Conservation (phyloP, 2,113 vertebrate species). For the Lamprotornis superbus region DNA sequence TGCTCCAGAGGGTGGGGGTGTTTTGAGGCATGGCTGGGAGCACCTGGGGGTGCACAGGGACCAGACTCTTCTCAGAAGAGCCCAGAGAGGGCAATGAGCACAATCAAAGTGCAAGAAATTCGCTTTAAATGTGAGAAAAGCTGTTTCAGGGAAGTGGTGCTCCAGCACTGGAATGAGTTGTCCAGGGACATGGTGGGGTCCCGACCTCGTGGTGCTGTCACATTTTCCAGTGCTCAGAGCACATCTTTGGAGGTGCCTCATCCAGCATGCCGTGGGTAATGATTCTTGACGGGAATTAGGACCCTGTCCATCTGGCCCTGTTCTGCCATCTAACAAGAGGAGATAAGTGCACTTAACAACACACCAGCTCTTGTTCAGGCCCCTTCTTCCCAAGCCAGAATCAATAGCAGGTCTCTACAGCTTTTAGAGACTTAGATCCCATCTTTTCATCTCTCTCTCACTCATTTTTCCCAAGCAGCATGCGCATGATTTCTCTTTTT, state of each 20-base stretch:
- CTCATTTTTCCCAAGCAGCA: conserved; percentile 6
- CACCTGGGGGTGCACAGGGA: fast-evolving
- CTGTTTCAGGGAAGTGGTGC: background rate
- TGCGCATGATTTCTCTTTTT: background rate
- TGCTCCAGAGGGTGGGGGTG: background rate
- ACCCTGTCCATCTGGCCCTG: background rate
- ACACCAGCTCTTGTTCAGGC: background rate
- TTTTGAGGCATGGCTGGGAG: background rate
- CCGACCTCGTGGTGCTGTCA: fast-evolving
- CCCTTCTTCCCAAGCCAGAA: conserved; percentile 47
- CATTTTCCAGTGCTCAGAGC: background rate
- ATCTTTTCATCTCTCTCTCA: conserved; percentile 9
- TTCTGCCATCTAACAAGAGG: background rate
- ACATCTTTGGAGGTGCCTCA: background rate
- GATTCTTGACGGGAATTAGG: conserved; percentile 7
- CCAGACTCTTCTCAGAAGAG: background rate
- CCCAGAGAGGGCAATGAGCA: fast-evolving
- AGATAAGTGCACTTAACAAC: conserved; percentile 20
- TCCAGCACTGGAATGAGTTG: background rate
- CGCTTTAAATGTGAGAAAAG: background rate
- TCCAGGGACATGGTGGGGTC: background rate
- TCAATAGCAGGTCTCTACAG: conserved; percentile 34
- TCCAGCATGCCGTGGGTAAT: background rate
- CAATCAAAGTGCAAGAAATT: background rate
- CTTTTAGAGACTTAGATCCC: conserved; percentile 57